Evolutionary conservation across 2,113 vertebrate species (phyloP).

Genomic region (rat (Rattus norvegicus)): DNA sequence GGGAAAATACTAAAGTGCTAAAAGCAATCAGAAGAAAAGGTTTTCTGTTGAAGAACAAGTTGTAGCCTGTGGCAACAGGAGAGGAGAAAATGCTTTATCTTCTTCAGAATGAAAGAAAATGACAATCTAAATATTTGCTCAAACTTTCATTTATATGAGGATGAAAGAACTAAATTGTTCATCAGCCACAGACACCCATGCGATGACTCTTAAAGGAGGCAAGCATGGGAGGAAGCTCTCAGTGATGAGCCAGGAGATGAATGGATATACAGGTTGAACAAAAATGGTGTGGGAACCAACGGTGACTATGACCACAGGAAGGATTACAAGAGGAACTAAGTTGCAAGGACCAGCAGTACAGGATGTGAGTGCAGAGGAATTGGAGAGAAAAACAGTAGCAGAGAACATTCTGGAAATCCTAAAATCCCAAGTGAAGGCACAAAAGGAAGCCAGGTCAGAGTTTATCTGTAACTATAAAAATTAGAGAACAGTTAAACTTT

Average conservation of each 20-base stretch:
- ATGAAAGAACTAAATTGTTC: background rate
- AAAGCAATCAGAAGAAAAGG: background rate
- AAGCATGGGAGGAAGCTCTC: too few species aligned
- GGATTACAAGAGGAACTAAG: too few species aligned
- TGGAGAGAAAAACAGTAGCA: background rate
- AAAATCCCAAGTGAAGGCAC: too few species aligned
- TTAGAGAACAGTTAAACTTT: background rate
- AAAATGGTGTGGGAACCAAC: background rate
- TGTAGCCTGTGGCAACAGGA: background rate
- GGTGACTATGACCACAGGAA: background rate
- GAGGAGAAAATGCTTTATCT: background rate
- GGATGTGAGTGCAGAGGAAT: too few species aligned
- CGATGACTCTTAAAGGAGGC: background rate
- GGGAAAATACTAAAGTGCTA: background rate
- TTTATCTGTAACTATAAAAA: background rate
- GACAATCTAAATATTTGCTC: background rate
- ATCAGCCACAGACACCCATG: background rate
- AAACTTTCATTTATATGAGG: background rate
- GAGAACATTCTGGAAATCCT: background rate
- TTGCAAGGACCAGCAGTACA: too few species aligned
- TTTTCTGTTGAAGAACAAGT: background rate
- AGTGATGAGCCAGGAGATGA: background rate
- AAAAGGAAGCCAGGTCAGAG: background rate
- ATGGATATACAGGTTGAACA: background rate
- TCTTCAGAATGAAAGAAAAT: background rate